phyloP scores from a whole-genome alignment of 1,140 invertebrate species.

The Nymphalis io region DNA sequence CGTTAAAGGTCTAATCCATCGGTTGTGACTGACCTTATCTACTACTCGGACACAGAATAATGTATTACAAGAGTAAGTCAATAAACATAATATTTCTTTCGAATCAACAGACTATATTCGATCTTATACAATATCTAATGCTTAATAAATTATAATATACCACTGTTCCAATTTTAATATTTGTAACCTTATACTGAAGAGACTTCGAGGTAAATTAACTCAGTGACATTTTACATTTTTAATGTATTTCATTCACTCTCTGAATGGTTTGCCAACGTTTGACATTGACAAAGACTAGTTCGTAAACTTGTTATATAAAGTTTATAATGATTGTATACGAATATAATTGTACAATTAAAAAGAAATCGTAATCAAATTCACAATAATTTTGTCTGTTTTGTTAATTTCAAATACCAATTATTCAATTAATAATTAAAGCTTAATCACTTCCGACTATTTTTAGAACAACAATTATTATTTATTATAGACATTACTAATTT shows the following conservation, averaged over 20 bases:
- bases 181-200: too few relatives aligned
- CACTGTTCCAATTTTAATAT: too few relatives aligned
- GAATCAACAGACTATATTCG: too few relatives aligned
- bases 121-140: too few relatives aligned
- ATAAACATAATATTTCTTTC: neutral
- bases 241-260: too few relatives aligned
- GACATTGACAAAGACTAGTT: too few relatives aligned
- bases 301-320: too few relatives aligned
- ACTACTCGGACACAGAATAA: slow-evolving; percentile 44
- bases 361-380: neutral
- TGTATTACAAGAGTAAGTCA: slow-evolving; percentile 25
- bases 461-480: neutral
- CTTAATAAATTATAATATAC: too few relatives aligned
- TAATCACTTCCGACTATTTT: neutral
- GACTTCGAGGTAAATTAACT: too few relatives aligned
- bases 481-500: neutral
- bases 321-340: neutral
- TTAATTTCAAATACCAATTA: slow-evolving; percentile 6
- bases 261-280: too few relatives aligned
- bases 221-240: too few relatives aligned
- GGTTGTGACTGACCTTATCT: slow-evolving; percentile 53
- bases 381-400: neutral
- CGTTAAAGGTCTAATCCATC: slow-evolving; percentile 43
- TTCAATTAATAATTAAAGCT: neutral
- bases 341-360: neutral